phyloP scores from a whole-genome alignment of 2,113 vertebrate genomes.

The Xenopus laevis region DNA sequence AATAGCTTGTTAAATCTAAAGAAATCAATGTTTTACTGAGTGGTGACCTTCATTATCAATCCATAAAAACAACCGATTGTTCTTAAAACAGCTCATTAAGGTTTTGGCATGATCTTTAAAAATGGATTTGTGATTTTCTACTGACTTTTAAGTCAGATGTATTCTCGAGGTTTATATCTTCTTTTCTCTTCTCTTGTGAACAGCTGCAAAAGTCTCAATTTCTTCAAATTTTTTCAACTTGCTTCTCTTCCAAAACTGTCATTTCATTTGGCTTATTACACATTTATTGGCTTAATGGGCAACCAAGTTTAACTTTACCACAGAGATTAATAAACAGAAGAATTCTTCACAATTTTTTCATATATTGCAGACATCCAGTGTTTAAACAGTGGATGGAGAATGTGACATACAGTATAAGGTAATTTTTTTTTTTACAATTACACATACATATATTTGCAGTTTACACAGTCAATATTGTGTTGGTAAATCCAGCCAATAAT shows the following conservation, averaged over 20 bases:
- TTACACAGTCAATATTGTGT: too few species aligned
- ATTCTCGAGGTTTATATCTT: conserved; percentile 19
- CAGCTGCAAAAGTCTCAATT: conserved; percentile 56
- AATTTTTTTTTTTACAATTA: too few species aligned
- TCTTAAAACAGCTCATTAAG: neutral
- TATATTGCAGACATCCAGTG: too few species aligned
- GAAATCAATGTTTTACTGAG: too few species aligned
- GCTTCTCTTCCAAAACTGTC: conserved; percentile 49
- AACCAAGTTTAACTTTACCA: neutral
- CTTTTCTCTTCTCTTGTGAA: conserved; percentile 46
- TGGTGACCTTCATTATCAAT: too few species aligned
- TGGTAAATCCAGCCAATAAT: too few species aligned
- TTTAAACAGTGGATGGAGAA: too few species aligned
- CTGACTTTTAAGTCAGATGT: conserved; percentile 28
- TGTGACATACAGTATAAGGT: too few species aligned
- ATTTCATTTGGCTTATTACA: conserved; percentile 48
- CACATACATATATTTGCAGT: too few species aligned
- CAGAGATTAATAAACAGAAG: conserved; percentile 6
- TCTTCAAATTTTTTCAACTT: conserved; percentile 49
- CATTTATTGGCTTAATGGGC: conserved; percentile 15
- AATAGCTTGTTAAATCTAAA: too few species aligned
- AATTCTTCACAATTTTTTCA: too few species aligned
- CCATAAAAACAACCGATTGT: too few species aligned
- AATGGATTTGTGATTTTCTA: conserved; percentile 1
- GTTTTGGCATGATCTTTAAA: conserved; percentile 40